Conservation (phyloP, 2,888 invertebrate species). For the Pterostichus madidus region DNA sequence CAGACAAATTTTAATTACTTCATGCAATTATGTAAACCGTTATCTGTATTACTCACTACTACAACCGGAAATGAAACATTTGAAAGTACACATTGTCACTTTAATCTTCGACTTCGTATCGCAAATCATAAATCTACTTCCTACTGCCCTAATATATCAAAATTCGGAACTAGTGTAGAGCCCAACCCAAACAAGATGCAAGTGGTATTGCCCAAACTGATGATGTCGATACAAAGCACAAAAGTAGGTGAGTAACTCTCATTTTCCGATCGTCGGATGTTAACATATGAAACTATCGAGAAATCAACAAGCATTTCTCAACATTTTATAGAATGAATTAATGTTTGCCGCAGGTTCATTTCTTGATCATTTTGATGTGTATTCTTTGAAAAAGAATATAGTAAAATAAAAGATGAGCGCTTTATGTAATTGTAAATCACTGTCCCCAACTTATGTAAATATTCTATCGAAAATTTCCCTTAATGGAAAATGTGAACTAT, state of each 20-base stretch:
- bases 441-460: too few relatives aligned
- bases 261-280: slow-evolving; percentile 11
- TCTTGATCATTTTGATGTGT: too few relatives aligned
- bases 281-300: slow-evolving; percentile 10
- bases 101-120: background rate
- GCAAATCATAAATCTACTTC: slow-evolving; percentile 6
- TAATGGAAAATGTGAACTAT: too few relatives aligned
- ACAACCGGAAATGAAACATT: slow-evolving; percentile 23
- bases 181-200: background rate
- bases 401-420: too few relatives aligned
- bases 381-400: too few relatives aligned
- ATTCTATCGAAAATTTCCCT: too few relatives aligned
- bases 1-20: background rate
- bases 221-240: background rate
- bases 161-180: background rate
- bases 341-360: too few relatives aligned
- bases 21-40: background rate
- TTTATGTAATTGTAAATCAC: too few relatives aligned
- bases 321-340: background rate
- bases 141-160: slow-evolving; percentile 10
- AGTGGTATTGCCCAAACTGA: slow-evolving; percentile 17
- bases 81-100: slow-evolving; percentile 20
- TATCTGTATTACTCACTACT: background rate
- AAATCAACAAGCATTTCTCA: background rate
- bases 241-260: slow-evolving; percentile 6